Evolutionary conservation across 1,140 invertebrate species (phyloP), one percentile per base, ranked within the genome.

Genomic region (Drosophila carrolli): DNA sequence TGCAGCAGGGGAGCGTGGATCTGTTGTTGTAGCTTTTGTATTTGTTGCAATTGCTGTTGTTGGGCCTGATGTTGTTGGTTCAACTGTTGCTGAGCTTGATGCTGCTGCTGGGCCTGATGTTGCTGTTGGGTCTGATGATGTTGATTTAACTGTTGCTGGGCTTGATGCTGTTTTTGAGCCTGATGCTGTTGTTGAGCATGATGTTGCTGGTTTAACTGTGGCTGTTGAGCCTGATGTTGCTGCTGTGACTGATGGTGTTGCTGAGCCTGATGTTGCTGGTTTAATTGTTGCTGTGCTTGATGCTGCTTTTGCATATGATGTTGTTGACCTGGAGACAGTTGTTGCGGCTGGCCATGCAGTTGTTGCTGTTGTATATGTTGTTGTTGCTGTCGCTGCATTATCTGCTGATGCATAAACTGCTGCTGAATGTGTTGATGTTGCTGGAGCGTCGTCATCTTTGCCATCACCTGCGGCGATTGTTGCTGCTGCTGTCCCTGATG

Each of bases 391-490:
- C 81, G 81, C 9, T 84, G 66, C 8, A 81, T 44, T 61, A 78
- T 78, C 29, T 91, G 89, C 48, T 91, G 84, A 10, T 89, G 84
- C 54, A 88, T 74, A 13, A 59, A 75, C 50, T 82, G 74, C 13
- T 77, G 81, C 46, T 23, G 23, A 23, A 76, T 61, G 19, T 90
- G 78, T 10, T 78, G 74, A 23, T 79, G 85, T 11, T 82, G 88
- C 29, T 90, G 86, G 38, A 78, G 74, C 23, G 74, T 27, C 8
- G 40, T 71, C 78, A 90, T 88, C 65, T 90, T 81, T 19, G 63
- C 48, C 58, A 90, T 47, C 70, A 81, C 56, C 29, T 84, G 85
- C 4, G 86, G 86, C 37, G 88, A 80, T 4, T 72, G 80, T 38
- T 84, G 86, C 27, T 89, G 78, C 41, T 76, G 81, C 10, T 75